phyloP scores from a whole-genome alignment of 1,140 invertebrate species.

The Callitettix versicolor region DNA sequence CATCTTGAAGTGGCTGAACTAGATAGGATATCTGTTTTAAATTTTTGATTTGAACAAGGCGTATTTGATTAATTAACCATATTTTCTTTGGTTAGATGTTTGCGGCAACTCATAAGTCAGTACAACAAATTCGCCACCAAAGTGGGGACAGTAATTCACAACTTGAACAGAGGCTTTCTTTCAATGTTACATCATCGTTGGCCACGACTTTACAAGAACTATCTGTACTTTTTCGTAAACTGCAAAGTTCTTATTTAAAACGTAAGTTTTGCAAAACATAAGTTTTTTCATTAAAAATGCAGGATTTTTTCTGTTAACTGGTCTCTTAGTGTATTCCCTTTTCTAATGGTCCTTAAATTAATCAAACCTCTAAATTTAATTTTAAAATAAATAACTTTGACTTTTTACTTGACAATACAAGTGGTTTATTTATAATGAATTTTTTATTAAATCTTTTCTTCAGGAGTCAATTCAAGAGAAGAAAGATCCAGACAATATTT shows the following conservation, averaged over 20 bases:
- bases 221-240: constrained; percentile 64
- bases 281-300: neutral
- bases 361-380: too few relatives aligned
- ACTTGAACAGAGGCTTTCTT: constrained; percentile 62
- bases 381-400: too few relatives aligned
- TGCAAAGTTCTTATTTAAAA: constrained; percentile 71
- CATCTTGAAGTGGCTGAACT: too few relatives aligned
- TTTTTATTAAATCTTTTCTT: constrained; percentile 11
- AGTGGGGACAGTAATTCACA: constrained; percentile 38
- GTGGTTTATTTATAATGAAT: neutral
- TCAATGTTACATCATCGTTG: constrained; percentile 72
- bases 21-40: neutral
- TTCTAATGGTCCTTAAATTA: too few relatives aligned
- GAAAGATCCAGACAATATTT: constrained; percentile 82
- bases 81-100: constrained; percentile 46
- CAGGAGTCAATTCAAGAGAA: constrained; percentile 75
- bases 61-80: neutral
- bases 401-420: too few relatives aligned
- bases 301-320: constrained; percentile 30
- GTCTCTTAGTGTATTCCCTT: too few relatives aligned
- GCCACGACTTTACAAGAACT: constrained; percentile 74
- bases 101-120: constrained; percentile 64
- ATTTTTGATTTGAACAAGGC: neutral
- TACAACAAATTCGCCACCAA: constrained; percentile 60
- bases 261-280: constrained; percentile 34